Conservation (phyloP, 2,797 vertebrate genomes). For the Euthynnus affinis region DNA sequence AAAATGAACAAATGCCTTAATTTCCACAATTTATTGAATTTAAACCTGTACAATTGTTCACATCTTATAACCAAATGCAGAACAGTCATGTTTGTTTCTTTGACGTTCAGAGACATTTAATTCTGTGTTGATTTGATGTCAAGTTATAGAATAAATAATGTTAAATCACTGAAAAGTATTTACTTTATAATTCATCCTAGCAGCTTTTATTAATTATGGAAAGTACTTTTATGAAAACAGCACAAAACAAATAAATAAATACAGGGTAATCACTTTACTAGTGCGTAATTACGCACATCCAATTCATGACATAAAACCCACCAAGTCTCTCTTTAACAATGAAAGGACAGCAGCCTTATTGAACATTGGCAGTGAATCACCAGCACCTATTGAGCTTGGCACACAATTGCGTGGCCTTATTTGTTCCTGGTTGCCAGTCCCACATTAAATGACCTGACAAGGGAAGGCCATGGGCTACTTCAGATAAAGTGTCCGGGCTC, state of each 20-base stretch:
- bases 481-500: conserved; percentile 82
- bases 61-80: not conserved
- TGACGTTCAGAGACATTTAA: too few species aligned
- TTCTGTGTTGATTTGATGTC: not conserved
- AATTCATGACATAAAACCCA: conserved; percentile 12
- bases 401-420: conserved; percentile 60
- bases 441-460: conserved; percentile 84
- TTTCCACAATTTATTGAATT: not conserved
- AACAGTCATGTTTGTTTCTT: not conserved
- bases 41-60: not conserved
- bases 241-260: not conserved
- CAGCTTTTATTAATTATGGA: not conserved
- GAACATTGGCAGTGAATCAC: conserved; percentile 60
- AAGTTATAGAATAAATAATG: not conserved
- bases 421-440: conserved; percentile 71
- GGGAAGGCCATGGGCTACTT: conserved; percentile 79
- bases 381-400: conserved; percentile 65
- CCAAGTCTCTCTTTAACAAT: conserved; percentile 33
- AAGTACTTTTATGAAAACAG: not conserved
- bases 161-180: conserved; percentile 8
- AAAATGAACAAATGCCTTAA: not conserved
- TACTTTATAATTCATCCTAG: not conserved
- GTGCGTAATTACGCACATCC: conserved; percentile 70
- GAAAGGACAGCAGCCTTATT: conserved; percentile 51
- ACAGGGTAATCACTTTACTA: not conserved